Evolutionary conservation across 2,797 vertebrate genomes (phyloP).

Genomic region (Eremophila alpestris): DNA sequence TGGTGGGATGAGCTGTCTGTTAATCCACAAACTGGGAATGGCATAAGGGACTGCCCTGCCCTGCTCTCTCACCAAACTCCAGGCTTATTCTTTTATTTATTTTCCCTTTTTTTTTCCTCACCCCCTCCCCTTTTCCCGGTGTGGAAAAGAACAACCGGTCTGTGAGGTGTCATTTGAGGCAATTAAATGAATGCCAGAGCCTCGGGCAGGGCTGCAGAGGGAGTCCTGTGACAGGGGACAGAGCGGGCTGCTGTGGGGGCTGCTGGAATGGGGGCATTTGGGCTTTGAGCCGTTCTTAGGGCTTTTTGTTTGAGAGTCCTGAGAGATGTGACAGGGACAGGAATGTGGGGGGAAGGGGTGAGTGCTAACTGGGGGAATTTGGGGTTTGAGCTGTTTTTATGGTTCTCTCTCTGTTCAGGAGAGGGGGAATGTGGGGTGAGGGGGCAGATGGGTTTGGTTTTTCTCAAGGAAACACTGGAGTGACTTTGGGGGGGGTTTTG

Average conservation of each 20-base stretch:
- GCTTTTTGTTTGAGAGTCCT: not conserved
- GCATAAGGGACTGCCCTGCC: not conserved
- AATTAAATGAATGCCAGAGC: not conserved
- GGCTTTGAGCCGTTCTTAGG: not conserved
- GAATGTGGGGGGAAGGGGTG: accelerated
- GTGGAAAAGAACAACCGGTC: not conserved
- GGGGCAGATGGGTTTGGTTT: not conserved
- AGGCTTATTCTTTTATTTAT: not conserved
- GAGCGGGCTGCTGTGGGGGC: not conserved
- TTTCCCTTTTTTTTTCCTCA: accelerated
- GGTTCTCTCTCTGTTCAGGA: not conserved
- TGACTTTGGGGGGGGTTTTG: not conserved
- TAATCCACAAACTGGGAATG: not conserved
- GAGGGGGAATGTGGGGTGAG: not conserved
- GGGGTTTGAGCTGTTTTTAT: not conserved
- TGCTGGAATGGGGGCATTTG: not conserved
- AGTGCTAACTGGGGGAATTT: accelerated
- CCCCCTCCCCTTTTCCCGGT: accelerated
- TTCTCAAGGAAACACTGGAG: accelerated
- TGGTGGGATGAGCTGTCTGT: not conserved
- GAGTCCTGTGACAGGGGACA: not conserved
- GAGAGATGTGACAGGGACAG: not conserved
- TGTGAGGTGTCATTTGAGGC: not conserved
- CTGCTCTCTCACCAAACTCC: not conserved
- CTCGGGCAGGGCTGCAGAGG: not conserved